A percentile compares a stretch with the other conserved stretches of the same genome.
Conservation (phyloP, 2,888 invertebrate species). For the Troides oblongomaculatus region DNA sequence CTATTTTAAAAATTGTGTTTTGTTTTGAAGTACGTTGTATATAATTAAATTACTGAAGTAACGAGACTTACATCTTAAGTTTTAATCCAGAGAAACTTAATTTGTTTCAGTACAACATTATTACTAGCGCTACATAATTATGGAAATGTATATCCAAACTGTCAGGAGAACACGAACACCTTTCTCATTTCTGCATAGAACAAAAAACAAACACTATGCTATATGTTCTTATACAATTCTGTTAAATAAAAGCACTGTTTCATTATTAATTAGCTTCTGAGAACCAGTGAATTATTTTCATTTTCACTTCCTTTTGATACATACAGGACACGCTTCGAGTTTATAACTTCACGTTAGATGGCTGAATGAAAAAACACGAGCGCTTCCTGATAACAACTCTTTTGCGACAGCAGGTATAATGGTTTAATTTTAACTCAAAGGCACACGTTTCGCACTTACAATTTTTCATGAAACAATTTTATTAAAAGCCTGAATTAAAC, state of each 20-base stretch:
- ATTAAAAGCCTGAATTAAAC: neutral
- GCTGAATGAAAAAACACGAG: neutral
- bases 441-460: neutral
- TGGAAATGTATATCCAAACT: no score
- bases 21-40: no score
- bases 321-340: neutral
- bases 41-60: no score
- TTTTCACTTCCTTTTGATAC: neutral
- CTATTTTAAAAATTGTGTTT: no score
- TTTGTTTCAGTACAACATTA: no score
- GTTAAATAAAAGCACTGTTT: neutral
- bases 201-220: no score
- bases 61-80: no score
- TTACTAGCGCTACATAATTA: no score
- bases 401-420: neutral
- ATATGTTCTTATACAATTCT: neutral
- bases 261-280: neutral
- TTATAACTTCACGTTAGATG: neutral
- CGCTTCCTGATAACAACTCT: neutral
- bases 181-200: no score
- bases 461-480: conserved; percentile 2
- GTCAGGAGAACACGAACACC: no score
- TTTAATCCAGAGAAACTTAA: no score
- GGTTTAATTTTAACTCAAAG: conserved; percentile 1
- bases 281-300: neutral